Evolutionary conservation across 2,113 vertebrate genomes (phyloP).

Genomic region (Apteryx mantelli): DNA sequence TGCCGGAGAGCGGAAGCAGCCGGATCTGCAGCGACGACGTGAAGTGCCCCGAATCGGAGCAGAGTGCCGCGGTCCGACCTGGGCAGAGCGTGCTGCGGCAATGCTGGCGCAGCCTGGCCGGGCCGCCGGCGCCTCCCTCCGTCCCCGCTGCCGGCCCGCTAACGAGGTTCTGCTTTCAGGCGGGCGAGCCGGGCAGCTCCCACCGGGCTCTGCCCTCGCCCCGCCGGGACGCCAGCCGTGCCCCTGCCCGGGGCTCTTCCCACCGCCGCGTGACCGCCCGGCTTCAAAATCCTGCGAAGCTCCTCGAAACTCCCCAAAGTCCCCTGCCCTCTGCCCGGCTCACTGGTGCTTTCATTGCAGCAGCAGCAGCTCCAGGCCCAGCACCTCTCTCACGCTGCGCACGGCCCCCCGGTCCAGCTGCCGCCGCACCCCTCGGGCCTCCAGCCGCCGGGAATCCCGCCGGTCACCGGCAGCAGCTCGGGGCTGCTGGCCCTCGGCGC

Average conservation of each 20-base stretch:
- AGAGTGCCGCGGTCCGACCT: rapidly evolving
- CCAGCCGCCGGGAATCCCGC: conserved; percentile 90
- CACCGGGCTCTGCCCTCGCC: too few species aligned
- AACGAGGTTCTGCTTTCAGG: background rate
- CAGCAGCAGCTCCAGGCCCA: conserved; percentile 98
- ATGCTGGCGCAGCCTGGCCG: rapidly evolving
- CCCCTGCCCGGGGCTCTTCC: background rate
- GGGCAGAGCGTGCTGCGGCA: rapidly evolving
- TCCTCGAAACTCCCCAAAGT: rapidly evolving
- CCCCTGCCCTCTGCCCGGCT: background rate
- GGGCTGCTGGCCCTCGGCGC: conserved; percentile 91
- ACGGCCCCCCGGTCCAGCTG: conserved; percentile 92
- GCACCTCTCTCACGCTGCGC: conserved; percentile 94
- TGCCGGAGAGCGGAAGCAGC: background rate
- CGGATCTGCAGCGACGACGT: rapidly evolving
- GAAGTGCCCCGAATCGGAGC: rapidly evolving
- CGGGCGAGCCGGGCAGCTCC: background rate
- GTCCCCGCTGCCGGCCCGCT: background rate
- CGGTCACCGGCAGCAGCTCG: conserved; percentile 86
- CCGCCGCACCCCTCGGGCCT: conserved; percentile 93
- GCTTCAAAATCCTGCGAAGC: too few species aligned
- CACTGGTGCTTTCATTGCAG: conserved; percentile 79
- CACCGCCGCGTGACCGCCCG: background rate
- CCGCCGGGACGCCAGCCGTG: too few species aligned
- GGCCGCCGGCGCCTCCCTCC: background rate